Conservation (phyloP, 2,888 invertebrate genomes). For the Caprella mutica region DNA sequence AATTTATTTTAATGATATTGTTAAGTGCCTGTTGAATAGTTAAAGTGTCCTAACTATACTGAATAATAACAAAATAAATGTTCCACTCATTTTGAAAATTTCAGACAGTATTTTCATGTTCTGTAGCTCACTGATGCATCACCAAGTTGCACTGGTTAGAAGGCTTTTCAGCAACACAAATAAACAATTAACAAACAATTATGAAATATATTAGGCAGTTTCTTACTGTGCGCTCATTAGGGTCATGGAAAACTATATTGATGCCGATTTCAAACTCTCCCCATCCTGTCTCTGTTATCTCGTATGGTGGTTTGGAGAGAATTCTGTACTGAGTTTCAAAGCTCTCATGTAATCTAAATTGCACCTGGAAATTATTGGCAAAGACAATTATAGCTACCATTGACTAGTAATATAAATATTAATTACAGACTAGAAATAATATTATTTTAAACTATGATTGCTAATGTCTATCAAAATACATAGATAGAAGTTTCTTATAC, state of each 20-base stretch:
- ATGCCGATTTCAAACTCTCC: conserved; percentile 98
- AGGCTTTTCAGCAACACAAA: neutral
- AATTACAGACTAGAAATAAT: too few species aligned
- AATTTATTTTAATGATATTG: neutral
- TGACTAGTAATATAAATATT: too few species aligned
- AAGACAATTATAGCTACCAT: too few species aligned
- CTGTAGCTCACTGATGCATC: neutral
- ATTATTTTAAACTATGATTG: too few species aligned
- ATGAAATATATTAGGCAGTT: neutral
- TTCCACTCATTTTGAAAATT: neutral
- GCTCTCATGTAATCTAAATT: conserved; percentile 95
- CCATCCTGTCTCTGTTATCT: conserved; percentile 97
- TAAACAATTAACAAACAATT: neutral
- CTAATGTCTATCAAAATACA: too few species aligned
- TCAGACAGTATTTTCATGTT: neutral
- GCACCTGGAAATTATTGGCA: conserved; percentile 45
- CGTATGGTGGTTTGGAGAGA: conserved; percentile 88
- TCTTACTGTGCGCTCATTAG: conserved; percentile 81
- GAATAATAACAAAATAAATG: neutral
- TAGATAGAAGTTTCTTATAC: too few species aligned
- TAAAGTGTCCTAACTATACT: neutral
- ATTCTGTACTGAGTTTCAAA: conserved; percentile 89
- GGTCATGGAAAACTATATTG: conserved; percentile 93
- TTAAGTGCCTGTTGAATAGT: neutral
- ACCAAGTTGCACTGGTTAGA: neutral